Conservation (phyloP, 2,113 vertebrate genomes). For the Typhlomys cinereus region DNA sequence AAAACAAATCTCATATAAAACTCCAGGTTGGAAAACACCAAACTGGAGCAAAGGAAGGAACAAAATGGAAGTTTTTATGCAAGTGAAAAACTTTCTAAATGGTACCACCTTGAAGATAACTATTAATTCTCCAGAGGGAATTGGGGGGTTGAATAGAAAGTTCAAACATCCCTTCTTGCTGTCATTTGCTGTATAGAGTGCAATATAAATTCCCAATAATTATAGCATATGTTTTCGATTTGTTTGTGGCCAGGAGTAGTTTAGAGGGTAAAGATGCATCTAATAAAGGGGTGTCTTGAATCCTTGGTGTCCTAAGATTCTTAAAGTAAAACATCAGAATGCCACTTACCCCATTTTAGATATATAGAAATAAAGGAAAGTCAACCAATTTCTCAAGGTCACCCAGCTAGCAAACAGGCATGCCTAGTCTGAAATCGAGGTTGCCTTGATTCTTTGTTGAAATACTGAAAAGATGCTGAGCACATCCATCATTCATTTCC, state of each 20-base stretch:
- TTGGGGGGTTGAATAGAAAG: background rate
- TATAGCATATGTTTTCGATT: background rate
- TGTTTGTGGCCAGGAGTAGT: background rate
- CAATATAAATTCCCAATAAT: background rate
- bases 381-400: background rate
- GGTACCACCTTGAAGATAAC: background rate
- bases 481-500: rapidly evolving
- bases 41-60: background rate
- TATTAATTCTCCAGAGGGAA: background rate
- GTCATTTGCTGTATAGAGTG: background rate
- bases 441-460: background rate
- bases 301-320: background rate
- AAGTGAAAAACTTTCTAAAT: background rate
- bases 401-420: background rate
- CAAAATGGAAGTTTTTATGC: background rate
- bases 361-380: background rate
- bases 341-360: background rate
- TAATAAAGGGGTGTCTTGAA: background rate
- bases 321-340: background rate
- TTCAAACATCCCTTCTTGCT: background rate
- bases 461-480: background rate
- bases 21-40: background rate
- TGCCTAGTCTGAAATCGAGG: background rate
- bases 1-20: background rate
- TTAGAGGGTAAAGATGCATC: background rate